A percentile compares a stretch with the other conserved stretches of the same genome.
Evolutionary conservation across 2,888 invertebrate genomes (phyloP).

Genomic region (Cryptophagus acutangulus): DNA sequence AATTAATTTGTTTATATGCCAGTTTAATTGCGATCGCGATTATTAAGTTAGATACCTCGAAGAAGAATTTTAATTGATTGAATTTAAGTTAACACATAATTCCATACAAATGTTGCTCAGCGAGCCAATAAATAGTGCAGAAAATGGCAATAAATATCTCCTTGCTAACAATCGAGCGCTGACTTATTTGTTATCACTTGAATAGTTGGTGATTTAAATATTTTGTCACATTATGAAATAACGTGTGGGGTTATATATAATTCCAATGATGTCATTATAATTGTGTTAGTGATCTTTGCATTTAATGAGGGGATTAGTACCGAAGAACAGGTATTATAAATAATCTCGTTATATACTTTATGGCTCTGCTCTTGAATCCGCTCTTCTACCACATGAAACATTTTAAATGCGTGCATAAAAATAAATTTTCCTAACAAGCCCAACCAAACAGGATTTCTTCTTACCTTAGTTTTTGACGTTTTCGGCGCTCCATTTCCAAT

Average conservation of each 20-base stretch:
- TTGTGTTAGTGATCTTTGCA: conserved; percentile 29
- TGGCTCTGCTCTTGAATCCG: conserved; percentile 18
- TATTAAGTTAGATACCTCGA: too few species aligned
- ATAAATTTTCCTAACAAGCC: conserved; percentile 11
- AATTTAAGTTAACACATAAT: too few species aligned
- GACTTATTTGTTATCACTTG: too few species aligned
- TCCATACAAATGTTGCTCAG: too few species aligned
- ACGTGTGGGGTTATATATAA: conserved; percentile 29
- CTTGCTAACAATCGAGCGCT: too few species aligned
- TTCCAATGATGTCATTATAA: conserved; percentile 36
- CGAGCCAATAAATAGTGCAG: too few species aligned
- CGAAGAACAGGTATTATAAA: conserved; percentile 28
- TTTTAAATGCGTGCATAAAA: conserved; percentile 15
- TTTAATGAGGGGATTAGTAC: conserved; percentile 31
- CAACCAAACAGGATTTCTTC: background rate
- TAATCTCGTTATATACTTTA: conserved; percentile 28
- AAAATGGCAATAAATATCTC: too few species aligned
- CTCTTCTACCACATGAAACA: conserved; percentile 11
- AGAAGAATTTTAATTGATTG: too few species aligned
- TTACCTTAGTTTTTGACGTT: conserved; percentile 81
- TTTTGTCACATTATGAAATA: conserved; percentile 9
- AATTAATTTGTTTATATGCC: too few species aligned
- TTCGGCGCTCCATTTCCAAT: conserved; percentile 63
- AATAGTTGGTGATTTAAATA: too few species aligned
- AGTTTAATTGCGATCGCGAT: too few species aligned